Evolutionary conservation across 2,888 invertebrate species (phyloP), one percentile per base, ranked within the genome.

Genomic region (Oeneis ivallda): DNA sequence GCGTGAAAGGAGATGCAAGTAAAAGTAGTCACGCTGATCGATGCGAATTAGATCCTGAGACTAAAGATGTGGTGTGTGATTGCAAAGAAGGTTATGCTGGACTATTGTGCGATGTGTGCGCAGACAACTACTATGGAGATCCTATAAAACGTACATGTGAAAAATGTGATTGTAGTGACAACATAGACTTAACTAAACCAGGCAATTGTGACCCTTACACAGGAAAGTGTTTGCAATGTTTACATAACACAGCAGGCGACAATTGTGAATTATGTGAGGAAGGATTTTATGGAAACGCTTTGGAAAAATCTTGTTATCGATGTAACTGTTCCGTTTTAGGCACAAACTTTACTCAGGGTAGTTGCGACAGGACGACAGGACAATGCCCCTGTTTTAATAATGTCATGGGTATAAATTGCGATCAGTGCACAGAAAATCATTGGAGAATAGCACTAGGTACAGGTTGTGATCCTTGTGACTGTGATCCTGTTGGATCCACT

Each of bases 331-430:
- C 98, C 80, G 93, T 95, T 64, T 92, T 99, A 74, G 97, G 97
- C 41, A 96, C 96, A 0, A 96, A 99, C 81, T 93, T 93, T 64
- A 93, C 94, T 0, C 91, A 92, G 50, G 95, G 96, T 2, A 92
- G 94, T 70, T 99, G 99, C 83, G 94, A 97, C 78, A 94, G 95
- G 52, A 93, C 94, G 26, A 95, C 95, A 11, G 99, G 99, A 0
- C 98, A 99, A 85, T 99, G 99, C 82, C 96, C 96, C 3, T 99
- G 99, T 84, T 93, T 96, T 74, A 96, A 97, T 8, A 98, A 99
- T 84, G 99, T 99, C 0, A 93, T 95, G 77, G 99, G 99, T 0
- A 86, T 94, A 66, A 93, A 95, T 72, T 99, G 99, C 82, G 98
- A 98, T 79, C 92, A 94, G 72, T 99, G 99, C 85, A 95, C 95